phyloP scores from a whole-genome alignment of 2,113 vertebrate species.

The Formicarius rufipectus region DNA sequence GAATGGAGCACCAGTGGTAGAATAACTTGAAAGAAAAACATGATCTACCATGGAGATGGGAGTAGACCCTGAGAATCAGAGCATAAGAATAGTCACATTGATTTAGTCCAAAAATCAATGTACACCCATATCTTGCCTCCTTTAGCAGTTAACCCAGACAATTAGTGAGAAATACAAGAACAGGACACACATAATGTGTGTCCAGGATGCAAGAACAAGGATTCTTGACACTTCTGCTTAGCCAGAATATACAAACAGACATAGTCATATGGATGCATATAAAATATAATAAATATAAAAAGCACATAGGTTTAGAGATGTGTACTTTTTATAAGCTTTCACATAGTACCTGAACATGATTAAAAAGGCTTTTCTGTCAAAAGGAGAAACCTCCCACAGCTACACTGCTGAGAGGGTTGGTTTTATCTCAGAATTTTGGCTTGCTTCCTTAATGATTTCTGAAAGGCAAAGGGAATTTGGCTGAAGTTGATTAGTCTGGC shows the following conservation, averaged over 20 bases:
- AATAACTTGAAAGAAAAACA: not conserved
- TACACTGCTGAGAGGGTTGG: not conserved
- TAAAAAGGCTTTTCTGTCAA: not conserved
- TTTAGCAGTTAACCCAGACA: not conserved
- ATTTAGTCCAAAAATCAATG: not conserved
- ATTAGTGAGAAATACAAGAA: not conserved
- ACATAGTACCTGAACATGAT: not conserved
- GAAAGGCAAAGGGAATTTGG: not conserved
- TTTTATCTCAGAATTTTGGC: not conserved
- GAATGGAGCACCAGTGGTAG: not conserved
- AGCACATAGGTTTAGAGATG: not conserved
- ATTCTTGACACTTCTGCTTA: not conserved
- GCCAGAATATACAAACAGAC: accelerated
- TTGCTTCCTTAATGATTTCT: not conserved
- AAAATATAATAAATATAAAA: not conserved
- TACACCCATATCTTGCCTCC: not conserved
- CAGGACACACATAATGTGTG: not conserved
- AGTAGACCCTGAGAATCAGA: not conserved
- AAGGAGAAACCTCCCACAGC: not conserved
- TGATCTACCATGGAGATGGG: not conserved
- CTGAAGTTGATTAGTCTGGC: not conserved
- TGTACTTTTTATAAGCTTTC: not conserved
- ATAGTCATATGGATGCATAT: not conserved
- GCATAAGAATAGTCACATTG: not conserved
- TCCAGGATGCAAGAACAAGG: not conserved